Conservation (phyloP, 1,140 invertebrate species). For the Drosophila pallidifrons region DNA sequence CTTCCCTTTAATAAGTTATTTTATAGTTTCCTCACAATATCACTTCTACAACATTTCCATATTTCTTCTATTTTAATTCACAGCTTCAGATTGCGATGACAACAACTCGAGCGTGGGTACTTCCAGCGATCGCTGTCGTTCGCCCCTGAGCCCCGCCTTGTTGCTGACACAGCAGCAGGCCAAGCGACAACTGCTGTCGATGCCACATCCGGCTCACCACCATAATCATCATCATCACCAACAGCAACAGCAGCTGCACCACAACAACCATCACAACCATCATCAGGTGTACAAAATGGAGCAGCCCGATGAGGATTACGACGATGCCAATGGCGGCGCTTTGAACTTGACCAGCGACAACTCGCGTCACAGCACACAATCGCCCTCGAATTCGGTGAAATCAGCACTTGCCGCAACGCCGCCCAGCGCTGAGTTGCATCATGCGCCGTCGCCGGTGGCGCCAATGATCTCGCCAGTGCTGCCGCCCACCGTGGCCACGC, state of each 20-base stretch:
- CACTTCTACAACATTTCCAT: neutral
- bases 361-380: slow-evolving; percentile 79
- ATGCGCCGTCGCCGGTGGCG: slow-evolving; percentile 20
- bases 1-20: neutral
- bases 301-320: slow-evolving; percentile 62
- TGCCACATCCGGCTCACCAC: slow-evolving; percentile 68
- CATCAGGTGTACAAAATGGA: slow-evolving; percentile 65
- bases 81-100: slow-evolving; percentile 82
- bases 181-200: slow-evolving; percentile 64
- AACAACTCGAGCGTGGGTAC: slow-evolving; percentile 81
- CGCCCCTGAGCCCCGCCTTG: slow-evolving; percentile 67
- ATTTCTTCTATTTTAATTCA: slow-evolving; percentile 8
- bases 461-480: slow-evolving; percentile 60
- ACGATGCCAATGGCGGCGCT: slow-evolving; percentile 73
- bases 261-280: slow-evolving; percentile 37
- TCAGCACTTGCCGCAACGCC: slow-evolving; percentile 35
- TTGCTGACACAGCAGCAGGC: slow-evolving; percentile 67
- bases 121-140: slow-evolving; percentile 79
- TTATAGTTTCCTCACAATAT: neutral
- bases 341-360: slow-evolving; percentile 82
- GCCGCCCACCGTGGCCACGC: slow-evolving; percentile 26
- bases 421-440: slow-evolving; percentile 32
- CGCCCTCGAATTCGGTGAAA: slow-evolving; percentile 74
- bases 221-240: neutral
- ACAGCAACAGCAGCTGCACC: slow-evolving; percentile 20